These are phyloP conservation scores for Heteronetta atricapilla DNA, from an alignment of 2,113 vertebrate genomes.

Conservation along the genomic window DNA sequence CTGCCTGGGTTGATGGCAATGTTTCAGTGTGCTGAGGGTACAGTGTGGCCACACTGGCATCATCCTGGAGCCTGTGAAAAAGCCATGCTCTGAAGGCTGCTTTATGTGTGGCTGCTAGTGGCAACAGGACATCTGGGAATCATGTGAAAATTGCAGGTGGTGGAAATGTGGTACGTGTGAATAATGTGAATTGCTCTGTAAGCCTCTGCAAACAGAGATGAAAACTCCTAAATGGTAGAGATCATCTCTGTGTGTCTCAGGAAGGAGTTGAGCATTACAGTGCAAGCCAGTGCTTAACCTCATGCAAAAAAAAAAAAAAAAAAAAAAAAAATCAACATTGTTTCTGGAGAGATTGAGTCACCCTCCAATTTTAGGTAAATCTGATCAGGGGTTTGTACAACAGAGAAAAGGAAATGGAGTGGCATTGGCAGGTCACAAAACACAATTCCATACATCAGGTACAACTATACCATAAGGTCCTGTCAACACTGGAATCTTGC, in stretches of 20 bases:
- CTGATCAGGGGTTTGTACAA: background rate
- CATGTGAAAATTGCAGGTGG: conserved; percentile 29
- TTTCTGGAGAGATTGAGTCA: conserved; percentile 51
- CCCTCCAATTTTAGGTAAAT: conserved; percentile 18
- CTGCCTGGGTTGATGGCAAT: background rate
- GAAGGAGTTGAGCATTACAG: background rate
- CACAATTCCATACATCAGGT: background rate
- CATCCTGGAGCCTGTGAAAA: background rate
- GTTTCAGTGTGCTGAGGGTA: background rate
- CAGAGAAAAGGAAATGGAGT: background rate
- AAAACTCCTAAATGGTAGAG: conserved; percentile 33
- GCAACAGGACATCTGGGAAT: conserved; percentile 35
- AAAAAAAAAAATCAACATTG: background rate
- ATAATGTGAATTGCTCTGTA: conserved; percentile 49
- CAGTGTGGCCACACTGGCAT: background rate
- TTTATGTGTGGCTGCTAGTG: background rate
- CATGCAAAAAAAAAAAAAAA: conserved; percentile 31
- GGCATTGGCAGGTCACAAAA: background rate
- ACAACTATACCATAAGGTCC: background rate
- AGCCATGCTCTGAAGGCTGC: background rate
- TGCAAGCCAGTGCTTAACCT: background rate
- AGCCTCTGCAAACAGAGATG: conserved; percentile 18
- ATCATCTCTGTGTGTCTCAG: conserved; percentile 12
- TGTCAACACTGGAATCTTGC: background rate
- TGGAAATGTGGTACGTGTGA: conserved; percentile 44